Conservation (phyloP, 2,888 invertebrate species). For the Alentia gelatinosa region DNA sequence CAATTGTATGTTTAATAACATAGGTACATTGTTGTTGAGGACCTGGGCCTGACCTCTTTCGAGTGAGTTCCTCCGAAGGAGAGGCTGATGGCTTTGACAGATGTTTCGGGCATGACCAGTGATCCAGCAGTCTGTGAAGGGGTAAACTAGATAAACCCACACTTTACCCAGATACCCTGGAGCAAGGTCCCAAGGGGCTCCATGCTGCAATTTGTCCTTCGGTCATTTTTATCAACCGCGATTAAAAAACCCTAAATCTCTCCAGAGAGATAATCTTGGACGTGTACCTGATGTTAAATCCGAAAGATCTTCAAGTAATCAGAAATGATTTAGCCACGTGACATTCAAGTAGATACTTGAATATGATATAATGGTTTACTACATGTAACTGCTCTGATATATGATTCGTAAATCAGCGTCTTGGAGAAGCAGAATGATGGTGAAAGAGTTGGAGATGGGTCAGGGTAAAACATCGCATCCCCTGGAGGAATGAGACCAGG, state of each 20-base stretch:
- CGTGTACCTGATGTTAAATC: not conserved
- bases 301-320: not conserved
- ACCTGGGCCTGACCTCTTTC: no score
- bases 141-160: not conserved
- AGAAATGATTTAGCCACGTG: not conserved
- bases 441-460: not conserved
- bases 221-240: not conserved
- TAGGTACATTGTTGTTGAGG: no score
- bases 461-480: not conserved
- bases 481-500: not conserved
- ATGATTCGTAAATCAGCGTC: not conserved
- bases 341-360: not conserved
- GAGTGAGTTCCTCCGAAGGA: no score
- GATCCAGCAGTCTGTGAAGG: no score
- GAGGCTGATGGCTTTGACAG: no score
- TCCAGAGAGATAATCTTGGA: not conserved
- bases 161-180: not conserved
- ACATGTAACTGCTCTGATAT: not conserved
- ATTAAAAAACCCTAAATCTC: not conserved
- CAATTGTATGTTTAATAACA: no score
- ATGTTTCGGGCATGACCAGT: no score
- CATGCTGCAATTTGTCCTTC: not conserved
- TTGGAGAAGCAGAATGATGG: not conserved
- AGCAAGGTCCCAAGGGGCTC: not conserved
- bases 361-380: not conserved